phyloP scores from a whole-genome alignment of 1,140 invertebrate genomes.

The Lordiphosa collinella region DNA sequence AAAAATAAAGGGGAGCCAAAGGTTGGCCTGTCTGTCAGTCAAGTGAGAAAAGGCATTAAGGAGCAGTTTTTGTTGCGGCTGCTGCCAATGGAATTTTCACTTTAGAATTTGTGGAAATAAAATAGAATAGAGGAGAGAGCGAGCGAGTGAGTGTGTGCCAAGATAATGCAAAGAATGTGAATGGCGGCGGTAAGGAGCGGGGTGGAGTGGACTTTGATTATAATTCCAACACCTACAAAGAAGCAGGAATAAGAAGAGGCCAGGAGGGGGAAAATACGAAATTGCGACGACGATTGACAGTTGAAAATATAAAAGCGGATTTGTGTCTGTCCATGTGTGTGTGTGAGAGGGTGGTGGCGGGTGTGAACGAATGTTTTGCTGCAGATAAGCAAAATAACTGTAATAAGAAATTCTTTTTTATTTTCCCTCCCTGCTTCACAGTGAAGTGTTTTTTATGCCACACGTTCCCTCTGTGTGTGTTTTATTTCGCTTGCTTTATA shows the following conservation, averaged over 20 bases:
- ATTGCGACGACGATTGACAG: constrained; percentile 69
- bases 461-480: constrained; percentile 56
- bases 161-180: constrained; percentile 43
- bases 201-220: constrained; percentile 55
- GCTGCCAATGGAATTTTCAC: constrained; percentile 61
- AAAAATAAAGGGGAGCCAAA: background rate
- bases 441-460: constrained; percentile 72
- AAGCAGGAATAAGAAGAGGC: too few species aligned
- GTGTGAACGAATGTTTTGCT: constrained; percentile 76
- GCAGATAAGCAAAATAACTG: constrained; percentile 75
- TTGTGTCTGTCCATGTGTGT: constrained; percentile 52
- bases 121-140: constrained; percentile 27
- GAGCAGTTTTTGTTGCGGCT: constrained; percentile 55
- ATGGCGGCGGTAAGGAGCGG: background rate
- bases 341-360: constrained; percentile 31
- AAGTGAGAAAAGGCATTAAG: constrained; percentile 65
- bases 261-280: constrained; percentile 14
- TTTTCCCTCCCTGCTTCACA: constrained; percentile 24
- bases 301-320: constrained; percentile 77
- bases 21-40: constrained; percentile 46
- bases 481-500: constrained; percentile 74
- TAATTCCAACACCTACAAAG: constrained; percentile 70
- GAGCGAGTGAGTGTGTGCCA: constrained; percentile 7
- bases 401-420: constrained; percentile 77
- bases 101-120: constrained; percentile 65